Base-by-base conservation (phyloP, 1,140 invertebrate genomes). In the Cherax quadricarinatus region DNA sequence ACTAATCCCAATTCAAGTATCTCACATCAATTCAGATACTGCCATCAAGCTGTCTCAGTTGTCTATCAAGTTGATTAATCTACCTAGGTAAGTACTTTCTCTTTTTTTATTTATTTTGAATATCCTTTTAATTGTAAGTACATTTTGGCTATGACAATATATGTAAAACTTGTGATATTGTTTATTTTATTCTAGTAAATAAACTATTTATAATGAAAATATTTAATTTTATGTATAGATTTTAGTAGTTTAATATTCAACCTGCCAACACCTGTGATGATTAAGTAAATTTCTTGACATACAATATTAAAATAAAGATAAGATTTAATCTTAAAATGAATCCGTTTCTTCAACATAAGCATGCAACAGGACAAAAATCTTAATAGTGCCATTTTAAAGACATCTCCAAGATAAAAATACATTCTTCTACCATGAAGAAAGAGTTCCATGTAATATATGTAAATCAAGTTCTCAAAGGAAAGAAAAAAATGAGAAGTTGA, bases 321-420 rank as follows among this genome's bases (percentile, higher is more conserved):
- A 62, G 10, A 16, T 12, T 84, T n/a, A 62, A 62, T 62, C 62
- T 14, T 66, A 18, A 66, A 66, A 66, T 66, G 18, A 21, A 21
- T 62, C 14, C 7, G 3, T 62, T 62, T 62, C 62, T 60, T 70
- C 5, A 85, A 70, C 60, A 85, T 21, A 48, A 16, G 62, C 83
- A 85, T 85, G 83, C 83, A 85, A 85, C 83, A 70, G 60, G 83
- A 85, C 83, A 70, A 85, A 70, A 85, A 85, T 85, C 83, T 70
- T 70, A 70, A 48, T 24, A 49, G 57, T 60, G 30, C 83, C 83
- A 85, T 70, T 48, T 70, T 70, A 41, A 70, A 48, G 41, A 85
- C 83, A 85, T 48, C 3, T 41, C 49, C 70, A n/a, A 75, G 9
- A 30, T 21, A 75, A 16, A 75, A 6, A 24, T 12, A 30, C 70